These are phyloP conservation scores for Ramphastos sulfuratus DNA, from an alignment of 2,113 vertebrate genomes.

Conservation along the genomic window DNA sequence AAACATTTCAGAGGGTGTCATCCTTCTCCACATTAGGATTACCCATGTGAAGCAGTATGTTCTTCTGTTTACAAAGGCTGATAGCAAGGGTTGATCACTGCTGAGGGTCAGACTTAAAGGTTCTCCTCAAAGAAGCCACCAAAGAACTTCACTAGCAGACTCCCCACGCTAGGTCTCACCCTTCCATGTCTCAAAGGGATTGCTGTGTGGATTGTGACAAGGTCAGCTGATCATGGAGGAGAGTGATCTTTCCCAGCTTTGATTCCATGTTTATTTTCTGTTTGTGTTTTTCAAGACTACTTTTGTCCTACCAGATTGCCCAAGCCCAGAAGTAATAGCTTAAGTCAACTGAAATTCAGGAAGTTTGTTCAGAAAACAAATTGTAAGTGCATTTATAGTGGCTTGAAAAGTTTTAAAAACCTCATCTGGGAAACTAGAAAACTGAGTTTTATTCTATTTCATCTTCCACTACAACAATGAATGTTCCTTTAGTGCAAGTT, in stretches of 20 bases:
- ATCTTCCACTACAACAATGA: neutral
- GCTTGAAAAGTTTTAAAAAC: neutral
- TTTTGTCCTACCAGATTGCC: neutral
- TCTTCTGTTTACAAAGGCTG: neutral
- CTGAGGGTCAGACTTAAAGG: neutral
- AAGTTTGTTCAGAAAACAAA: neutral
- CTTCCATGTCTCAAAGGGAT: neutral
- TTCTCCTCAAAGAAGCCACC: neutral
- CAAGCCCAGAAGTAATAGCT: neutral
- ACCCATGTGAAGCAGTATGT: neutral
- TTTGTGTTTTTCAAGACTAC: neutral
- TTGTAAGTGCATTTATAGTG: neutral
- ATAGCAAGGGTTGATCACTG: neutral
- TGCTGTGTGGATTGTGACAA: neutral
- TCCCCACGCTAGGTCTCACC: neutral
- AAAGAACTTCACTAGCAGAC: neutral
- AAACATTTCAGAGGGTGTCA: neutral
- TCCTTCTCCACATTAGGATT: neutral
- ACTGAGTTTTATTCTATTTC: neutral
- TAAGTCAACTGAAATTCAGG: neutral
- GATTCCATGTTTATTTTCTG: neutral
- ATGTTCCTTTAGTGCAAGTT: neutral
- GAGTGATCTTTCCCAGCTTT: neutral
- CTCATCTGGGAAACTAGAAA: neutral
- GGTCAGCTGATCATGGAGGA: neutral